Evolutionary conservation across 2,797 vertebrate species (phyloP).

Genomic region (Alcedo quadribrachys): DNA sequence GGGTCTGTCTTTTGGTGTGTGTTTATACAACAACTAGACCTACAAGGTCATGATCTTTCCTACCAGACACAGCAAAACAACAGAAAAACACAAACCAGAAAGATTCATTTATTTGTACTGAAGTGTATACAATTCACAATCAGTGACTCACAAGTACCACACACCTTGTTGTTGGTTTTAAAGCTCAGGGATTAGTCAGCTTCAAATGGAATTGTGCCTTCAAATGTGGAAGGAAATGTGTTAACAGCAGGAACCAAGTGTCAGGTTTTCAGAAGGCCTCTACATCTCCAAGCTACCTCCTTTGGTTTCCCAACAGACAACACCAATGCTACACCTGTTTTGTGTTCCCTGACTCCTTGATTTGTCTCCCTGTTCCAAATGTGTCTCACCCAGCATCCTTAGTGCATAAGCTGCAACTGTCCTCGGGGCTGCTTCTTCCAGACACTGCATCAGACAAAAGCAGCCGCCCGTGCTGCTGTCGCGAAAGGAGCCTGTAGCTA

Average conservation of each 20-base stretch:
- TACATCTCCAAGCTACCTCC: neutral
- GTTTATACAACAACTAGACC: neutral
- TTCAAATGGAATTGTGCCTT: neutral
- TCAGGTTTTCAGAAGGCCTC: neutral
- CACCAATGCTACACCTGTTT: accelerated
- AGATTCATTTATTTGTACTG: neutral
- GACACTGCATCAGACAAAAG: neutral
- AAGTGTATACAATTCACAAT: neutral
- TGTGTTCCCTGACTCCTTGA: neutral
- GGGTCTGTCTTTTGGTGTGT: neutral
- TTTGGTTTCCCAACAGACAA: neutral
- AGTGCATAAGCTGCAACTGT: neutral
- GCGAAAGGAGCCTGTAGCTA: neutral
- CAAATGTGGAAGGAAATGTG: neutral
- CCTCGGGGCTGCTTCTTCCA: neutral
- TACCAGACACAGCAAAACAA: neutral
- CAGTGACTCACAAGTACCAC: neutral
- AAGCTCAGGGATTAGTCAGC: neutral
- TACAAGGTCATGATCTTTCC: neutral
- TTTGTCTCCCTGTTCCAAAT: neutral
- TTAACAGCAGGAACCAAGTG: neutral
- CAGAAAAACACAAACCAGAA: neutral
- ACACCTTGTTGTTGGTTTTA: neutral
- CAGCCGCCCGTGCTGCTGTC: neutral
- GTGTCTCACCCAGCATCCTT: neutral